Evolutionary conservation across 2,888 invertebrate genomes (phyloP), one percentile per base, ranked within the genome.

Genomic region (Ichneumoninae sp.): DNA sequence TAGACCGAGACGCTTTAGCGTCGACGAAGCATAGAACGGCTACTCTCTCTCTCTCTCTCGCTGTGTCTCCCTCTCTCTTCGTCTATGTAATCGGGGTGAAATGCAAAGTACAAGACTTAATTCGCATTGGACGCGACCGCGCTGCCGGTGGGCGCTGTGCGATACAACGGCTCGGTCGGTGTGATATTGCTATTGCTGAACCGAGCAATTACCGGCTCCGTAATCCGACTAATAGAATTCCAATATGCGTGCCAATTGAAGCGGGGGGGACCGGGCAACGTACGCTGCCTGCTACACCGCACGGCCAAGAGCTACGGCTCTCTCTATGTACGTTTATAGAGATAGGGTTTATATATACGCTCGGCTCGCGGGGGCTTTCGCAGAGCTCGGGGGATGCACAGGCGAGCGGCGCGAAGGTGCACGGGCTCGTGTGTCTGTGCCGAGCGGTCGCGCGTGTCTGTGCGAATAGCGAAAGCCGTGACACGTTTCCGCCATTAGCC

Each of bases 211-310:
- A 91, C 89, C 86, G 87, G 75, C 19, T 75, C 88, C 88, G 89
- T 91, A 91, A 91, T 91, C 91, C 88, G 87, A 87, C 89, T 91
- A 91, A 91, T 89, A 90, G 91, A 91, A 91, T 91, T 91, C 91
- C 91, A 91, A 91, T 91, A 91, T 91, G 90, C 89, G 91, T 89
- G 89, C 90, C 91, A 90, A 91, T 90, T 91, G 91, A 88, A 89
- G 89, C 88, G 87, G 87, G 82, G 62, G 65, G 54, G 44, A 47
- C 47, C 54, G 16, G 72, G 66, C 40, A 65, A 76, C 66, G 66
- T 66, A 76, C 76, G 76, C 52, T 33, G 7, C 30, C 60, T n/a
- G 60, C 60, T 62, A 33, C 30, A 62, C 60, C 16, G 44, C 44
- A 44, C 44, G 6, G 30, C 30, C 60, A 62, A 62, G 60, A 33